phyloP scores from a whole-genome alignment of 2,113 vertebrate species.

The Microcebus ravelobensis region DNA sequence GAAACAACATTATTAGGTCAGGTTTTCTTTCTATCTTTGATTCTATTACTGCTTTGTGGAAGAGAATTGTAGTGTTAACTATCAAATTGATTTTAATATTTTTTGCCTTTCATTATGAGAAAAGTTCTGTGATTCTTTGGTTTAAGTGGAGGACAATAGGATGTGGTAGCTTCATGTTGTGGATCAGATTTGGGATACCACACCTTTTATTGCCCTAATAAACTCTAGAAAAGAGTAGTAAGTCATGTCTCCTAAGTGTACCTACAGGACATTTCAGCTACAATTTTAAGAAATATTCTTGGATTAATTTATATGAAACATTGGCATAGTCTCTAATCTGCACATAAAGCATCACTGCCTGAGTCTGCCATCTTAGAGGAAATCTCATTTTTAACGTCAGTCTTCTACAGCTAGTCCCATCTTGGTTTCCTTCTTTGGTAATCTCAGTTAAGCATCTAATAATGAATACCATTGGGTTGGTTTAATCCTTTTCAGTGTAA shows the following conservation, averaged over 20 bases:
- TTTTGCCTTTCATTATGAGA: slow-evolving; percentile 34
- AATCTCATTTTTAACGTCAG: slow-evolving; percentile 8
- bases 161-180: background rate
- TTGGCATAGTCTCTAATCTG: background rate
- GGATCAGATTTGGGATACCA: background rate
- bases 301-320: background rate
- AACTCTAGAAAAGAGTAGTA: background rate
- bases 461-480: background rate
- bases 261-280: background rate
- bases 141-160: background rate
- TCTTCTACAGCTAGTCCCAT: background rate
- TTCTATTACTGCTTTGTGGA: slow-evolving; percentile 18
- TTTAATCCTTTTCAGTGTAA: slow-evolving; percentile 28
- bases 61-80: slow-evolving; percentile 30
- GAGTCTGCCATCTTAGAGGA: background rate
- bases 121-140: background rate
- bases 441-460: background rate
- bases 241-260: background rate
- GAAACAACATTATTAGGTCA: background rate
- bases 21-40: background rate
- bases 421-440: slow-evolving; percentile 20
- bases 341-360: background rate
- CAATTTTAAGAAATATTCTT: background rate
- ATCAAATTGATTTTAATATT: slow-evolving; percentile 4
- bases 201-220: background rate